Percentiles rank a stretch among this genome's conserved stretches.
Conservation (phyloP, 1,140 invertebrate species). For the Drosophila orosa region DNA sequence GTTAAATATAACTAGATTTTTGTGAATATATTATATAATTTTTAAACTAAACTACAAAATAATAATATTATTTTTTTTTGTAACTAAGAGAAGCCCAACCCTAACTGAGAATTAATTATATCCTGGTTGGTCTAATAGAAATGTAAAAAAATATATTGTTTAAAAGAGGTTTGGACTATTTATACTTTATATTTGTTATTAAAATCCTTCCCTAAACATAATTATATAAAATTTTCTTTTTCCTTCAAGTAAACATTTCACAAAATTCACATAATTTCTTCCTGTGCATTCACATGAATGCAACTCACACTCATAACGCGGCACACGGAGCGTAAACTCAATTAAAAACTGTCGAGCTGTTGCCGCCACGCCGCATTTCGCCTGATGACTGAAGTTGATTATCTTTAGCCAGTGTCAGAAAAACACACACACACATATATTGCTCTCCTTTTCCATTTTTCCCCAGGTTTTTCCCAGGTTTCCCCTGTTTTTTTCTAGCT, state of each 20-base stretch:
- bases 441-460: slow-evolving; percentile 20
- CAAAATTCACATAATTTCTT: not conserved
- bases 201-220: too few species aligned
- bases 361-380: slow-evolving; percentile 52
- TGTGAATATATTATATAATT: too few species aligned
- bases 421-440: slow-evolving; percentile 51
- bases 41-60: too few species aligned
- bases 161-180: not conserved
- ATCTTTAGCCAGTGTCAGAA: slow-evolving; percentile 53
- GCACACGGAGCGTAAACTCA: slow-evolving; percentile 77
- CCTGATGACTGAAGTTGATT: slow-evolving; percentile 68
- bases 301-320: slow-evolving; percentile 57
- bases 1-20: not conserved
- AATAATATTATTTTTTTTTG: too few species aligned
- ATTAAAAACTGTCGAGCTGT: slow-evolving; percentile 79
- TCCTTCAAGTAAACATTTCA: not conserved
- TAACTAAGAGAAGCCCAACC: too few species aligned
- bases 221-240: not conserved
- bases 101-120: too few species aligned
- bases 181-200: not conserved
- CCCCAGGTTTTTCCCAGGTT: not conserved
- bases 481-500: slow-evolving; percentile 4
- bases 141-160: too few species aligned
- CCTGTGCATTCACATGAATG: slow-evolving; percentile 6
- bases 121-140: too few species aligned